Percentiles rank a stretch among this genome's conserved stretches.
These are phyloP conservation scores for Chouioia cunea DNA, from an alignment of 2,888 invertebrate genomes.

Conservation along the genomic window DNA sequence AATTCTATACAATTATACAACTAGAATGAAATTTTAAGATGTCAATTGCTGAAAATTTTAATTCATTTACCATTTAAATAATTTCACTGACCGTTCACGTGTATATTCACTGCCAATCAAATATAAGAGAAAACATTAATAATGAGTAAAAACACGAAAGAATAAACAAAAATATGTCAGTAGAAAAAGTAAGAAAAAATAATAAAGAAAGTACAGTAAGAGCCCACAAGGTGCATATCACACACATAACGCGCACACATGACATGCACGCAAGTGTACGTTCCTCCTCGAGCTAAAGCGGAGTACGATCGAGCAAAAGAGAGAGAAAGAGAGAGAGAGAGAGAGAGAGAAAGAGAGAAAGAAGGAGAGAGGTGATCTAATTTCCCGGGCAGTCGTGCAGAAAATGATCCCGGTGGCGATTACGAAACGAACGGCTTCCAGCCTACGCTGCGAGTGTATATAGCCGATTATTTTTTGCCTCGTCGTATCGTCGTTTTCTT, in stretches of 20 bases:
- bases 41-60: too few species aligned
- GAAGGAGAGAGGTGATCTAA: constrained; percentile 63
- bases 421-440: constrained; percentile 67
- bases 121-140: too few species aligned
- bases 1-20: too few species aligned
- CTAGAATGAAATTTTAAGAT: too few species aligned
- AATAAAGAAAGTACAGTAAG: constrained; percentile 6
- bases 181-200: background rate
- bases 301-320: background rate
- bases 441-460: constrained; percentile 62
- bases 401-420: constrained; percentile 67
- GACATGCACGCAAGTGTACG: background rate
- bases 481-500: constrained; percentile 51
- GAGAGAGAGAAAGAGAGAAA: constrained; percentile 36
- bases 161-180: too few species aligned
- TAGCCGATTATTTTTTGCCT: constrained; percentile 52
- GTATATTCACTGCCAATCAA: too few species aligned
- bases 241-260: background rate
- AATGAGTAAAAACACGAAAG: too few species aligned
- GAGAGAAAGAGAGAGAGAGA: background rate
- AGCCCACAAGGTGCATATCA: background rate
- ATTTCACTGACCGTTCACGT: too few species aligned
- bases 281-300: background rate
- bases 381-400: constrained; percentile 68
- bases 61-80: too few species aligned